Percentiles rank a stretch among this genome's conserved stretches.
Conservation (phyloP, 1,140 invertebrate genomes). For the Leptopilina clavipes region DNA sequence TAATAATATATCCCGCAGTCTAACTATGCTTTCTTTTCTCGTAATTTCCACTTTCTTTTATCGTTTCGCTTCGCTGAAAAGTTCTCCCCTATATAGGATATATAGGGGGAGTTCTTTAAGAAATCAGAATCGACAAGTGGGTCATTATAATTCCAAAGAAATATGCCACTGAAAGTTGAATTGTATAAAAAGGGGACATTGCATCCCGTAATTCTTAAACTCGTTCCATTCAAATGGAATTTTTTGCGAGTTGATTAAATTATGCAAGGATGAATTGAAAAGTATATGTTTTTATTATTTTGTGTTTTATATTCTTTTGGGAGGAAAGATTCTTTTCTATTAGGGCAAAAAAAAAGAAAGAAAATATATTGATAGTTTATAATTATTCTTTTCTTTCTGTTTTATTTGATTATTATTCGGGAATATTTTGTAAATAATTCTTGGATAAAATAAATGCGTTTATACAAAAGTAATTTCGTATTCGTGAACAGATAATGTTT, state of each 20-base stretch:
- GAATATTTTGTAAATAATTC: no score
- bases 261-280: background rate
- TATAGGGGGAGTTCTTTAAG: background rate
- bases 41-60: background rate
- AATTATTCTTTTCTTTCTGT: no score
- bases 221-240: background rate
- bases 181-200: background rate
- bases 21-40: slow-evolving; percentile 11
- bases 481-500: slow-evolving; percentile 49
- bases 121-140: slow-evolving; percentile 25
- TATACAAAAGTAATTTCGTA: slow-evolving; percentile 47
- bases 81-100: background rate
- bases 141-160: slow-evolving; percentile 19
- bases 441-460: no score
- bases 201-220: no score
- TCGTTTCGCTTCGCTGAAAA: background rate
- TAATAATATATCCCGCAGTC: background rate
- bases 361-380: no score
- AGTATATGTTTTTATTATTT: background rate
- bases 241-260: slow-evolving; percentile 6
- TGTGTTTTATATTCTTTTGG: no score
- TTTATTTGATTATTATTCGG: no score
- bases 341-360: no score
- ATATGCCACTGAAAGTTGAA: background rate
- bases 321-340: no score